Percentiles rank a stretch among this genome's conserved stretches.
Evolutionary conservation across 2,888 invertebrate species (phyloP).

Genomic region (Drosophila paracracens): DNA sequence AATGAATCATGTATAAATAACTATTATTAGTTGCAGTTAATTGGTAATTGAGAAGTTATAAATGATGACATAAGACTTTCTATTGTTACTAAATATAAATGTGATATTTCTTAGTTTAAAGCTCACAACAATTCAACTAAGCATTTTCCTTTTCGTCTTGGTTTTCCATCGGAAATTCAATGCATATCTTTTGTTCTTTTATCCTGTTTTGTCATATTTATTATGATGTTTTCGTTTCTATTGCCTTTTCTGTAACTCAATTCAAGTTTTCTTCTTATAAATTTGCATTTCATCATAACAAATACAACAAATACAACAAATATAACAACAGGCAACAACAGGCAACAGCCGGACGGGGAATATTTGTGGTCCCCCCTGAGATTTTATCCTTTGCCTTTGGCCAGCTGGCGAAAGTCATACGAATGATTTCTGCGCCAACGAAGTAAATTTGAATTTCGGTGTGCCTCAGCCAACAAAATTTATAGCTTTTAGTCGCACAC

Average conservation of each 20-base stretch:
- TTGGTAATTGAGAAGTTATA: neutral
- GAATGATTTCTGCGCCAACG: constrained; percentile 42
- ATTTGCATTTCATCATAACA: constrained; percentile 69
- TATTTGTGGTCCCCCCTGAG: constrained; percentile 25
- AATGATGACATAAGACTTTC: neutral
- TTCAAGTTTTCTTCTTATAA: constrained; percentile 62
- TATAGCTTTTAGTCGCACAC: constrained; percentile 53
- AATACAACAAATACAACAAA: constrained; percentile 14
- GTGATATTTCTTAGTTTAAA: neutral
- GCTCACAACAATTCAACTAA: neutral
- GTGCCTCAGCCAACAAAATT: constrained; percentile 59
- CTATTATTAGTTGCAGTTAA: no score
- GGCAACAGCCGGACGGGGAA: constrained; percentile 30
- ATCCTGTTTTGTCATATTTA: constrained; percentile 42
- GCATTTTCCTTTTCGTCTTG: neutral
- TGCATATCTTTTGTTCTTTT: constrained; percentile 57
- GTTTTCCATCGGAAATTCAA: constrained; percentile 28
- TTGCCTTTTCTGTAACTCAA: constrained; percentile 39
- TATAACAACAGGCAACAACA: neutral
- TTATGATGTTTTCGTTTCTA: constrained; percentile 31
- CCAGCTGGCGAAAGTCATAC: constrained; percentile 34
- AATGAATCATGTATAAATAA: constrained; percentile 14
- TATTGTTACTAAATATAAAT: neutral
- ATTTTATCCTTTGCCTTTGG: constrained; percentile 29
- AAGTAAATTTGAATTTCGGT: constrained; percentile 70